phyloP scores from a whole-genome alignment of 92 coral and sea anemone species.

The Zoanthus sociatus region DNA sequence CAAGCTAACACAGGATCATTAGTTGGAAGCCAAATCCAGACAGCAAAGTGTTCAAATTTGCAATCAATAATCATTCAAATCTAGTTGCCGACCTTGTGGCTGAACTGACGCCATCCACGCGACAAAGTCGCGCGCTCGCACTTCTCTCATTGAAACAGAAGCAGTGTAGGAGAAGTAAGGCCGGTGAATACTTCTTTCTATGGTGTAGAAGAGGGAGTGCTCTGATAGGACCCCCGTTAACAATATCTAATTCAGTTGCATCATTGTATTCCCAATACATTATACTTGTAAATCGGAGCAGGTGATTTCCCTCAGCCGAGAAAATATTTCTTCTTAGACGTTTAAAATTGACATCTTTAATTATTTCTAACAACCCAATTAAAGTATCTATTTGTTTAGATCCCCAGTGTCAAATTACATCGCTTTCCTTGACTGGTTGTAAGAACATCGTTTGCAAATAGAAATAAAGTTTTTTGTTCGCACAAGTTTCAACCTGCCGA shows the following conservation, averaged over 20 bases:
- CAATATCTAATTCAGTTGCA: conserved; percentile 75
- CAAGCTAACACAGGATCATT: neutral
- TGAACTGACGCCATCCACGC: conserved; percentile 21
- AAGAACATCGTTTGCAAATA: conserved; percentile 20
- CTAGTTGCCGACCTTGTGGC: neutral
- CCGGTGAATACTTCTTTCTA: conserved; percentile 15
- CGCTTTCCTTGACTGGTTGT: conserved; percentile 48
- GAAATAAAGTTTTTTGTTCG: conserved; percentile 1
- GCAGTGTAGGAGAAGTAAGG: neutral
- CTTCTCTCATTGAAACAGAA: conserved; percentile 3
- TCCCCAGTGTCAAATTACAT: conserved; percentile 74
- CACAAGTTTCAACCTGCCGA: neutral
- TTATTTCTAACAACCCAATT: conserved; percentile 78
- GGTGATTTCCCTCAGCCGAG: conserved; percentile 67
- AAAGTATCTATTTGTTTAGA: conserved; percentile 90
- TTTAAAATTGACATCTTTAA: conserved; percentile 82
- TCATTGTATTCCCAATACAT: conserved; percentile 67
- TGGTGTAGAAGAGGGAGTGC: conserved; percentile 8
- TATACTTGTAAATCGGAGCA: conserved; percentile 95
- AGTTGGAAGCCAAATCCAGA: conserved; percentile 24
- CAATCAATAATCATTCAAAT: neutral
- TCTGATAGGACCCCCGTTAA: conserved; percentile 55
- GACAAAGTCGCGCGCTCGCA: conserved; percentile 15
- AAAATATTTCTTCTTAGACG: conserved; percentile 69
- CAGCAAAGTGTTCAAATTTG: neutral